Evolutionary conservation across 2,113 vertebrate genomes (phyloP), one percentile per base, ranked within the genome.

Genomic region (Callionymus lyra): DNA sequence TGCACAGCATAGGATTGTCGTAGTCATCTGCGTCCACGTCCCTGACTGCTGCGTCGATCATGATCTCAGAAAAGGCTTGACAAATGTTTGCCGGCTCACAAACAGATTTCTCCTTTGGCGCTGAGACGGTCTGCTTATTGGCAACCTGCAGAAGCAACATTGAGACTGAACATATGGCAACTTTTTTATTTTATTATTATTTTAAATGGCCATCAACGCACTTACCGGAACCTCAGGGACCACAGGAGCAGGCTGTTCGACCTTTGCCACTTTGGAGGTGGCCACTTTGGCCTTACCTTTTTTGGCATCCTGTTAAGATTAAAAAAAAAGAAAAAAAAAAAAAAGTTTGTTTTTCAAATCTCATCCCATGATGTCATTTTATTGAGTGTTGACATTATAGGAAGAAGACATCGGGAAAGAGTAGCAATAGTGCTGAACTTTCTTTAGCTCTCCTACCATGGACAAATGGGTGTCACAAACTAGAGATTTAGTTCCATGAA

Each of bases 21-120:
- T 54, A 68, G 9, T 88, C 86, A 2, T 89, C 84, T 1, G 51
- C 81, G 45, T 91, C 88, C 2, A 86, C 76, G 17, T 92, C 86
- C 59, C 71, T 74, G 47, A 86, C 50, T 2, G 82, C 77, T 1
- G 79, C 70, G 19, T 84, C 56, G 13, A 91, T 77, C 5, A 90
- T 67, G 31, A 86, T 76, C 12, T 83, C 68, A 1, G 90, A 91
- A 67, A 92, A 94, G 1, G 86, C 84, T 31, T 87, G 84, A 50
- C 84, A 87, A 6, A 88, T 47, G 37, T 80, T 33, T 4, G 83
- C 82, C 1, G 73, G 56, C 6, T 72, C 70, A 52, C 81, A 87
- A 16, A 73, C 83, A 10, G 74, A 73, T 0, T 61, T 85, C 56
- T 92, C 87, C 81, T 84, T 83, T 0, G 82, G 76, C 1, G 73